phyloP scores from a whole-genome alignment of 1,140 invertebrate species.

The Drosophila kikkawai region DNA sequence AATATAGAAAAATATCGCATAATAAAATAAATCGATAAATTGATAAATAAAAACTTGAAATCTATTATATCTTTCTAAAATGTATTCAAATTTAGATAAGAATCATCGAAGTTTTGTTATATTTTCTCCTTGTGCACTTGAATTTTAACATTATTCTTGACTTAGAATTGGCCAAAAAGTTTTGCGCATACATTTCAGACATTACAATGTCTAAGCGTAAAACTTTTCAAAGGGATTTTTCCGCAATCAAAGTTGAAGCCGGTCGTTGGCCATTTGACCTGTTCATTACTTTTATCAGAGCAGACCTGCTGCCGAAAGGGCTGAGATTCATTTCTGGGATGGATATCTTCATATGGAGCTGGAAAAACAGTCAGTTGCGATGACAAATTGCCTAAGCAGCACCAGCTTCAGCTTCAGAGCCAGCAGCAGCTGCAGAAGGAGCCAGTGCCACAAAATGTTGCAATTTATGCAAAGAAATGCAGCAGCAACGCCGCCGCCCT shows the following conservation, averaged over 20 bases:
- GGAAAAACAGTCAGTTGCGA: conserved; percentile 44
- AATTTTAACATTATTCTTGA: conserved; percentile 15
- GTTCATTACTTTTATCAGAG: conserved; percentile 11
- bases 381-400: conserved; percentile 79
- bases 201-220: conserved; percentile 5
- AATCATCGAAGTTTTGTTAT: neutral
- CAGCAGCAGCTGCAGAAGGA: conserved; percentile 15
- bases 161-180: conserved; percentile 17
- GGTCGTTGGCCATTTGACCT: conserved; percentile 15
- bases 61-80: too few species aligned
- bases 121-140: neutral
- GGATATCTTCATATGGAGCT: conserved; percentile 50
- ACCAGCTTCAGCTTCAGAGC: conserved; percentile 16
- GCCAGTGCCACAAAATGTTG: conserved; percentile 63
- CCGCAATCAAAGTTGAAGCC: conserved; percentile 12
- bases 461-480: conserved; percentile 83
- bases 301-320: neutral
- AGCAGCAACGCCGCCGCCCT: conserved; percentile 14
- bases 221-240: conserved; percentile 20
- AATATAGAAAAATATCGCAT: too few species aligned
- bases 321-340: conserved; percentile 42
- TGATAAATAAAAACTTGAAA: too few species aligned
- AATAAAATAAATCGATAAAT: too few species aligned
- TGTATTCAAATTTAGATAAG: too few species aligned
- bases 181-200: conserved; percentile 13